phyloP scores from a whole-genome alignment of 2,113 vertebrate genomes.

The Uropsilus gracilis region DNA sequence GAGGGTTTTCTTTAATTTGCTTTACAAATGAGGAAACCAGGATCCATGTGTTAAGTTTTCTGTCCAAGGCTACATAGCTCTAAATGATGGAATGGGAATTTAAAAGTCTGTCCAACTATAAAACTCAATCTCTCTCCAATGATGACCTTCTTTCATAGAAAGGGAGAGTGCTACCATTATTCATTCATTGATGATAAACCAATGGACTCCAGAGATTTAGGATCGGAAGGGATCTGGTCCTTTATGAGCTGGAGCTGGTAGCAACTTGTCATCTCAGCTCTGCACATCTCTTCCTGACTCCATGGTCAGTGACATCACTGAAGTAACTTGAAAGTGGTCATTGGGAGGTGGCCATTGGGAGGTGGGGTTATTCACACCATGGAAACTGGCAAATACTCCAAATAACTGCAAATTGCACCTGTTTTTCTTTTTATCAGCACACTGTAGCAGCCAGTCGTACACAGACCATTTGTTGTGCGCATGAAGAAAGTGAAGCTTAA shows the following conservation, averaged over 20 bases:
- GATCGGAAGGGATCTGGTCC: neutral
- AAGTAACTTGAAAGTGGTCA: neutral
- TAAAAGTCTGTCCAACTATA: neutral
- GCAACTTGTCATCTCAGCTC: too few relatives aligned
- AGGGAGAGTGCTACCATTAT: neutral
- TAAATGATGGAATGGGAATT: neutral
- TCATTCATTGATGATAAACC: neutral
- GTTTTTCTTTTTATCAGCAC: neutral
- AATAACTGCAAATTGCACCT: neutral
- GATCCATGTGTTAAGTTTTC: neutral
- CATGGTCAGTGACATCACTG: neutral
- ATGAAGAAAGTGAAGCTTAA: neutral
- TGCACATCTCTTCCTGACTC: neutral
- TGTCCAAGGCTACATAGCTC: neutral
- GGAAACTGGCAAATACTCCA: neutral
- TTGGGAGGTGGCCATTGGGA: neutral
- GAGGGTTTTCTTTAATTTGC: neutral
- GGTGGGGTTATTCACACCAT: neutral
- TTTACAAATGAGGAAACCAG: neutral
- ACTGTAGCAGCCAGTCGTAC: neutral
- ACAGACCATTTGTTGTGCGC: neutral
- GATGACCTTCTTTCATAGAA: neutral
- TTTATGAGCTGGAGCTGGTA: neutral
- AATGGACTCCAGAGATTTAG: neutral
- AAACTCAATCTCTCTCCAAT: neutral